Base-by-base conservation (phyloP, 2,888 invertebrate species). In the Boloria euphrosyne region DNA sequence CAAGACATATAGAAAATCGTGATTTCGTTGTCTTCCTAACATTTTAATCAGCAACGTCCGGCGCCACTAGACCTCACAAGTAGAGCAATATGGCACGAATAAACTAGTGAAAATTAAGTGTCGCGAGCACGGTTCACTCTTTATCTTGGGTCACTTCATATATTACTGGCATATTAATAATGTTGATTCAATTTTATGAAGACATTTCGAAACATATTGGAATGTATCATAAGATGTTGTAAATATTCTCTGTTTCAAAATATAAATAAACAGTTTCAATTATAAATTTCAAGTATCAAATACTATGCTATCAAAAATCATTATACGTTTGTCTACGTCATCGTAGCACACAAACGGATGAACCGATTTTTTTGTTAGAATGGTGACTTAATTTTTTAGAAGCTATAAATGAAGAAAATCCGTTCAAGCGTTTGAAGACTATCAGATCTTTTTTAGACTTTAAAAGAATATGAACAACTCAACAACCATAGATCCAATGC, bases 101-200 rank as follows among this genome's bases (percentile, higher is more conserved):
- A 86, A 84, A 88, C 83, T 87, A 86, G 86, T 87, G 90, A 90
- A 90, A 90, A 89, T 90, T 84, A 90, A 89, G 87, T 90, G 89
- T 89, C 81, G 82, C 79, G 80, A 78, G 79, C 78, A 81, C 81
- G 83, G 89, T 81, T 87, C 90, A 84, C 73, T 76, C 78, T 75
- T 78, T 91, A 91, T 90, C 91, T 76, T 65, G 75, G 90, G 91
- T 89, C 91, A 85, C 79, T 85, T 86, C 86, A 86, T 90, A 88
- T 88, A 90, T 90, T 88, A 83, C 82, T 85, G 87, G 87, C 89
- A 86, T 89, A 86, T 89, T 88, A 50, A 86, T 87, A 89, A 85
- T 82, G 78, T 79, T 78, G 81, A 78, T 59, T 59, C 49, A 59
- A 59, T 47, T 59, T 59, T 46, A 57, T 57, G 57, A 57, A 57